phyloP scores from a whole-genome alignment of 2,888 invertebrate genomes.

The Marronus borbonicus region DNA sequence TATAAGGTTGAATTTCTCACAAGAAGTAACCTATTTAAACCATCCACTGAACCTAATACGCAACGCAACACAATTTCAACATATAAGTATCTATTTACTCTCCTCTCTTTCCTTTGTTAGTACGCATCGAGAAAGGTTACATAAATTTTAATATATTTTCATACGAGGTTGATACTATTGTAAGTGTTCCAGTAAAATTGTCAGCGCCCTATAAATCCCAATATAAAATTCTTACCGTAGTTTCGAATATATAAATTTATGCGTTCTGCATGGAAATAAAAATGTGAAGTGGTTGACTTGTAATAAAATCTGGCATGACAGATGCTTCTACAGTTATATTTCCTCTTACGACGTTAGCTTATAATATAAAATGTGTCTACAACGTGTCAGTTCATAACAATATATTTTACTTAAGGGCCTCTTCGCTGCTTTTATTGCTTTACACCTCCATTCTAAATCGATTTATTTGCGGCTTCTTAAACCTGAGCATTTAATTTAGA shows the following conservation, averaged over 20 bases:
- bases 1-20: constrained; percentile 12
- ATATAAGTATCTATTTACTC: constrained; percentile 22
- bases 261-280: constrained; percentile 51
- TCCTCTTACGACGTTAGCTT: constrained; percentile 55
- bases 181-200: constrained; percentile 46
- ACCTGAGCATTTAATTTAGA: background rate
- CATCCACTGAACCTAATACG: constrained; percentile 9
- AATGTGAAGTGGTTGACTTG: constrained; percentile 55
- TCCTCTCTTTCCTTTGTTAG: constrained; percentile 19
- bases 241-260: constrained; percentile 52
- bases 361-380: constrained; percentile 57
- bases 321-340: constrained; percentile 59
- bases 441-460: constrained; percentile 35
- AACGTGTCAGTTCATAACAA: constrained; percentile 57
- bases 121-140: constrained; percentile 24
- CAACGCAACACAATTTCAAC: constrained; percentile 3
- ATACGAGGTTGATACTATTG: constrained; percentile 40
- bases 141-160: constrained; percentile 51
- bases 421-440: constrained; percentile 27
- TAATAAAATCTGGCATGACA: constrained; percentile 58
- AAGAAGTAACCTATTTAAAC: constrained; percentile 22
- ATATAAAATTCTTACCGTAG: constrained; percentile 50
- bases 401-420: constrained; percentile 52
- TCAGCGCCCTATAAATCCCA: constrained; percentile 49
- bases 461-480: constrained; percentile 10